These are phyloP conservation scores for Sebastes miniatus DNA, from an alignment of 2,797 vertebrate species.

Conservation along the genomic window DNA sequence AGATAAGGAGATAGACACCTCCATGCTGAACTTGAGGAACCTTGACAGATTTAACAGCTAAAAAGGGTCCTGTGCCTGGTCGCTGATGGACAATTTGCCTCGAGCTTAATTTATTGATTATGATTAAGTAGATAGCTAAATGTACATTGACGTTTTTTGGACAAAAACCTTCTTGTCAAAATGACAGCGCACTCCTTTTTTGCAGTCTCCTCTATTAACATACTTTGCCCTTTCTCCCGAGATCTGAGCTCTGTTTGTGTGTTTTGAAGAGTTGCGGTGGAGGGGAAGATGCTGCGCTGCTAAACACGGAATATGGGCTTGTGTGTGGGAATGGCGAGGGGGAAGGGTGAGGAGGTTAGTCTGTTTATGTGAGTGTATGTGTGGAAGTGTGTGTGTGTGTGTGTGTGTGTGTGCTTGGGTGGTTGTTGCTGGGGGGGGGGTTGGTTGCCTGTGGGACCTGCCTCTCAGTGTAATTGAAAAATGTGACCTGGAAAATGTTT, in stretches of 20 bases:
- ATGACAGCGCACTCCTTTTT: conserved; percentile 17
- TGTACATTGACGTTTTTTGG: not conserved
- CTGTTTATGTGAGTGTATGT: conserved; percentile 62
- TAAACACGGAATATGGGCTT: conserved; percentile 25
- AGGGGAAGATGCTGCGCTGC: conserved; percentile 47
- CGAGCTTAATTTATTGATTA: conserved; percentile 27
- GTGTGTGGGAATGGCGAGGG: conserved; percentile 40
- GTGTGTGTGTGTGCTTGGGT: conserved; percentile 13
- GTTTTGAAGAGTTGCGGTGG: conserved; percentile 38
- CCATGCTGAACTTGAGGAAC: conserved; percentile 60
- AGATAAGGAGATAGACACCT: conserved; percentile 68
- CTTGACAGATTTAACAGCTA: conserved; percentile 56
- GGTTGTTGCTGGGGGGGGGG: conserved; percentile 55
- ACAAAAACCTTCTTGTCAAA: conserved; percentile 11
- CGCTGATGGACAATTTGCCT: conserved; percentile 29
- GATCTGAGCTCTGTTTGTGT: conserved; percentile 33
- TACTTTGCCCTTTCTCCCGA: conserved; percentile 26
- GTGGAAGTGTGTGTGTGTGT: conserved; percentile 21
- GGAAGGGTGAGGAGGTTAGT: conserved; percentile 61
- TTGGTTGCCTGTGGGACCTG: conserved; percentile 75
- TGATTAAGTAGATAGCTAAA: conserved; percentile 7
- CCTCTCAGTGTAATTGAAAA: conserved; percentile 89
- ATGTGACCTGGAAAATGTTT: conserved; percentile 90
- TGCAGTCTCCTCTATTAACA: conserved; percentile 20
- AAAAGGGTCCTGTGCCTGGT: conserved; percentile 23